These are phyloP conservation scores for Echinometra lucunter DNA, from an alignment of 53 echinoderm and acorn worm genomes.

Conservation along the genomic window DNA sequence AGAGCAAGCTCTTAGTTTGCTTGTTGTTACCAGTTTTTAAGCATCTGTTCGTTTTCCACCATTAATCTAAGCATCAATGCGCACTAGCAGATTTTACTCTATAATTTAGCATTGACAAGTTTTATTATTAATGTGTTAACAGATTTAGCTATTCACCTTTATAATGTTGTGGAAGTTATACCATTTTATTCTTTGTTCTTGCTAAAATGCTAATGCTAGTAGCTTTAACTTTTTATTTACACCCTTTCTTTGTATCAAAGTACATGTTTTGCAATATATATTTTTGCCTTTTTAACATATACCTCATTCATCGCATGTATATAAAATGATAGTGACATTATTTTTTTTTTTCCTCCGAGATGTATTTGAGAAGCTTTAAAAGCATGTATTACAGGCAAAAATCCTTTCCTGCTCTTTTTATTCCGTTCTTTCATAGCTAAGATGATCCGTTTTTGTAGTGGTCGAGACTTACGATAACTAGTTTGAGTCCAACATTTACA, in stretches of 20 bases:
- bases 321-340: constrained; percentile 62
- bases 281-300: constrained; percentile 63
- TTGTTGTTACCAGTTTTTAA: neutral
- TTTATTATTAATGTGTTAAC: neutral
- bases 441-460: neutral
- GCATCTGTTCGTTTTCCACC: neutral
- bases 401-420: constrained; percentile 2
- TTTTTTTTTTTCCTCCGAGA: neutral
- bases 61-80: neutral
- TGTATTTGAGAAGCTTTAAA: constrained; percentile 46
- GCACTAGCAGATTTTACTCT: neutral
- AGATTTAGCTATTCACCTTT: neutral
- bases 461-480: neutral
- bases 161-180: neutral
- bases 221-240: neutral
- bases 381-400: constrained; percentile 36
- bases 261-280: constrained; percentile 64
- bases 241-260: constrained; percentile 15
- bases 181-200: neutral
- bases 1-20: neutral
- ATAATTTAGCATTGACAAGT: neutral
- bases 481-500: neutral
- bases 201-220: neutral
- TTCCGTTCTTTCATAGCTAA: constrained; percentile 37
- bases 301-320: constrained; percentile 64